Evolutionary conservation across 1,140 invertebrate genomes (phyloP).

Genomic region (Hirudo medicinalis): DNA sequence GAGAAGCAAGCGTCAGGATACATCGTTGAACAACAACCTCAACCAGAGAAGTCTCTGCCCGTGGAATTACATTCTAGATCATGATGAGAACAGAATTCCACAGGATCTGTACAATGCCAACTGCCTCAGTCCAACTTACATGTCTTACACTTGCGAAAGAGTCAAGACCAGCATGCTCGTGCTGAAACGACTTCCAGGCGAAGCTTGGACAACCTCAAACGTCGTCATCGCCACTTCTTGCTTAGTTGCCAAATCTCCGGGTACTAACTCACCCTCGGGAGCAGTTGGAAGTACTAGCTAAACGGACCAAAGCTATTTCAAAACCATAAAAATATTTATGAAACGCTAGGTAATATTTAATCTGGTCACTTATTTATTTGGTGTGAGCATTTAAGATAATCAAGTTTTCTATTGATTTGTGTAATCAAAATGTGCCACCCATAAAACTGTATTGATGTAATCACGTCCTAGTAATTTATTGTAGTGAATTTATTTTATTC

Average conservation of each 20-base stretch:
- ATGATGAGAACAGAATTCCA: not conserved
- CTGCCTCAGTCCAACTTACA: not conserved
- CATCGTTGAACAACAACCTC: not conserved
- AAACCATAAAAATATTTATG: not conserved
- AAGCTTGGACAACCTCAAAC: no score
- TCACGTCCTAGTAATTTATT: not conserved
- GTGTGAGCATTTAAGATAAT: not conserved
- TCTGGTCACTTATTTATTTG: not conserved
- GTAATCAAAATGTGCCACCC: not conserved
- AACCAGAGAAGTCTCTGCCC: slow-evolving; percentile 1
- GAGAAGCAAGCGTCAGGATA: not conserved
- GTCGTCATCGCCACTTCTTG: no score
- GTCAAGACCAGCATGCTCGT: no score
- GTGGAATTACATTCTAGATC: not conserved
- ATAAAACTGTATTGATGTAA: not conserved
- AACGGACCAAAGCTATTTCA: not conserved
- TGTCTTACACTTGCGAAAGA: not conserved
- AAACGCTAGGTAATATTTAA: not conserved
- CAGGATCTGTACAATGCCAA: slow-evolving; percentile 1
- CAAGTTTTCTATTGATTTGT: not conserved
- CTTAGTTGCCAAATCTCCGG: no score
- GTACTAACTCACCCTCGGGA: not conserved
- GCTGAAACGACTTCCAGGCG: no score
- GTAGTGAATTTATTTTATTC: not conserved
- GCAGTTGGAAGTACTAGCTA: not conserved